phyloP scores from a whole-genome alignment of 2,113 vertebrate genomes.

The Phalacrocorax carbo region DNA sequence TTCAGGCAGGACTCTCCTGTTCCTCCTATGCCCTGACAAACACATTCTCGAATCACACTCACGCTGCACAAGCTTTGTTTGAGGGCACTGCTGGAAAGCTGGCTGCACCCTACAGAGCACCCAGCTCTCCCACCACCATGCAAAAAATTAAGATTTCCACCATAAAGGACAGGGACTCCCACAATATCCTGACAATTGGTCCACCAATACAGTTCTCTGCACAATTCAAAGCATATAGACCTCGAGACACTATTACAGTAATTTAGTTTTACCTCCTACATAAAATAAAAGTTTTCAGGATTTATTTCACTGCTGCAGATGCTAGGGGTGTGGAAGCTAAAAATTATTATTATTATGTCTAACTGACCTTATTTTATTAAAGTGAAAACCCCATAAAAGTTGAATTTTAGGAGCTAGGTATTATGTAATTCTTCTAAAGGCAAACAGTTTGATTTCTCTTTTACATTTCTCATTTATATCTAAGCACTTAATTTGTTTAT shows the following conservation, averaged over 20 bases:
- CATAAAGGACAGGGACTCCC: neutral
- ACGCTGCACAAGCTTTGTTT: neutral
- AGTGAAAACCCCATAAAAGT: neutral
- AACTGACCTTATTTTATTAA: neutral
- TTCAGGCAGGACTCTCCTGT: neutral
- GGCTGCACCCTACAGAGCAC: too few relatives aligned
- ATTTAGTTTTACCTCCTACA: neutral
- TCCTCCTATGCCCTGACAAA: neutral
- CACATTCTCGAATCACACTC: neutral
- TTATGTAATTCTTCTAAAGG: neutral
- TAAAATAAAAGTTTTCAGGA: neutral
- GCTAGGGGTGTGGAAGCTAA: neutral
- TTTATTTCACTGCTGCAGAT: neutral
- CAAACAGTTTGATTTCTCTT: neutral
- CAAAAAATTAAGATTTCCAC: neutral
- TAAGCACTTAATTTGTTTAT: neutral
- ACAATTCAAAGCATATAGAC: neutral
- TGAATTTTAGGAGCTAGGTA: neutral
- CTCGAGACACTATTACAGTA: neutral
- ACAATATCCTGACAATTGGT: neutral
- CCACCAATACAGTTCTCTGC: neutral
- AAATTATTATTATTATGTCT: neutral
- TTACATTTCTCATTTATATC: neutral
- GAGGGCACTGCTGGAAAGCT: neutral
- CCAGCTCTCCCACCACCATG: rapidly evolving